Conservation (phyloP, 2,888 invertebrate species). For the Drosophila mettleri region DNA sequence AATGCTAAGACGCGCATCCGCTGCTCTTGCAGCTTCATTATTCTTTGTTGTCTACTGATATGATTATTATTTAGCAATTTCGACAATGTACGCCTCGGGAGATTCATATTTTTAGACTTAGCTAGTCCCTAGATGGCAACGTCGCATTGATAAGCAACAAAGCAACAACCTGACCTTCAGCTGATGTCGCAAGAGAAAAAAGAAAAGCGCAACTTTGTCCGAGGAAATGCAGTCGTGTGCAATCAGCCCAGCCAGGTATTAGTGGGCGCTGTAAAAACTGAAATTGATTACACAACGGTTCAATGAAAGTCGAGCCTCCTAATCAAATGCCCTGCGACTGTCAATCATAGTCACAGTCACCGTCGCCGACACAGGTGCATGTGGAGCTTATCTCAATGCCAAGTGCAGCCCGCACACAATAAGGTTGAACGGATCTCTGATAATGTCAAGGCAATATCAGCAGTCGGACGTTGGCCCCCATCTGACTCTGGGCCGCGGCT, state of each 20-base stretch:
- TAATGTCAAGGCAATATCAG: constrained; percentile 53
- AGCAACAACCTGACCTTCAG: constrained; percentile 42
- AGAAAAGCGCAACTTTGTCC: too few relatives aligned
- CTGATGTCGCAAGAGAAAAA: constrained; percentile 2
- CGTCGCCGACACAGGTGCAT: constrained; percentile 20
- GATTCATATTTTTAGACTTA: constrained; percentile 50
- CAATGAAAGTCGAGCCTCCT: constrained; percentile 22
- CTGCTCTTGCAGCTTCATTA: constrained; percentile 24
- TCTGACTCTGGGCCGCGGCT: not conserved
- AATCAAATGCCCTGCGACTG: not conserved
- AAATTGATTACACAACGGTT: constrained; percentile 12
- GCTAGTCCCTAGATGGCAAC: constrained; percentile 36
- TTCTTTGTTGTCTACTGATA: constrained; percentile 46
- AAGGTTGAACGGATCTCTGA: constrained; percentile 46
- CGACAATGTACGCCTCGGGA: constrained; percentile 1
- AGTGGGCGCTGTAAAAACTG: constrained; percentile 16
- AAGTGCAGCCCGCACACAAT: constrained; percentile 13
- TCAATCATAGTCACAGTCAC: too few relatives aligned
- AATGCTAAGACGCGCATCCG: constrained; percentile 13
- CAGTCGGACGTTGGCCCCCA: constrained; percentile 27
- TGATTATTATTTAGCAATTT: constrained; percentile 28
- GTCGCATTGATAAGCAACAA: constrained; percentile 39
- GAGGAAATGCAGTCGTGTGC: too few relatives aligned
- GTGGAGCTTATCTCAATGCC: constrained; percentile 36
- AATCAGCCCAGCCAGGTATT: constrained; percentile 8